Base-by-base conservation (phyloP, 2,113 vertebrate genomes). In the Eidolon helvum region DNA sequence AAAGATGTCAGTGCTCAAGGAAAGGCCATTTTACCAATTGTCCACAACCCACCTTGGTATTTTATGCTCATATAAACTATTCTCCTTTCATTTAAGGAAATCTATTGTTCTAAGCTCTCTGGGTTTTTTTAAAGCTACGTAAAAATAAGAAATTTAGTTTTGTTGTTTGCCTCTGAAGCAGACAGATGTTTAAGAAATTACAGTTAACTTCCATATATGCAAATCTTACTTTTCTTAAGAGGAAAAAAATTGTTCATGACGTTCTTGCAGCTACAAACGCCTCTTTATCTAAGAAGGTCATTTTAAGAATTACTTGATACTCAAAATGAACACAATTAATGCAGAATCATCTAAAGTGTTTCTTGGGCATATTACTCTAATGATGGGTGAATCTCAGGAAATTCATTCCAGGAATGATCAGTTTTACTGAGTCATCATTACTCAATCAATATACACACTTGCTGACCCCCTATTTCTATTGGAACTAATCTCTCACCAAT, bases 111-210 rank as follows among this genome's bases (percentile, higher is more conserved):
- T 82, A 33, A 65, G 30, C 9, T 66, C 24, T 40, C 10, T 61
- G 28, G 5, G 61, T 59, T 75, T 53, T 50, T 88, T 72, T 43
- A 50, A 95, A 91, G 35, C 28, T 68, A 77, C 30, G 68, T 53
- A 91, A 87, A 97, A 85, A 86, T 80, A 92, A 90, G 71, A 80
- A 94, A 97, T 72, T 90, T 57, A 82, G 22, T 84, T 79, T 83
- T 40, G 21, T 26, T n/a, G 0, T 91, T 93, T 95, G 59, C 35
- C 71, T 80, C 72, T 86, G 61, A 95, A 93, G 57, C 63, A 90
- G 96, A 94, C n/a, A 93, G 65, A 74, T 85, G 18, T 61, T 78
- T 80, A 55, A 91, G n/a, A 93, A 95, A 91, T 85, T 92, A 61
- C 1, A 86, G 43, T 94, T 95, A 96, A 82, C 26, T 40, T 92